Base-by-base conservation (phyloP, 2,888 invertebrate genomes). In the Ashinkailepas kermadecensis region DNA sequence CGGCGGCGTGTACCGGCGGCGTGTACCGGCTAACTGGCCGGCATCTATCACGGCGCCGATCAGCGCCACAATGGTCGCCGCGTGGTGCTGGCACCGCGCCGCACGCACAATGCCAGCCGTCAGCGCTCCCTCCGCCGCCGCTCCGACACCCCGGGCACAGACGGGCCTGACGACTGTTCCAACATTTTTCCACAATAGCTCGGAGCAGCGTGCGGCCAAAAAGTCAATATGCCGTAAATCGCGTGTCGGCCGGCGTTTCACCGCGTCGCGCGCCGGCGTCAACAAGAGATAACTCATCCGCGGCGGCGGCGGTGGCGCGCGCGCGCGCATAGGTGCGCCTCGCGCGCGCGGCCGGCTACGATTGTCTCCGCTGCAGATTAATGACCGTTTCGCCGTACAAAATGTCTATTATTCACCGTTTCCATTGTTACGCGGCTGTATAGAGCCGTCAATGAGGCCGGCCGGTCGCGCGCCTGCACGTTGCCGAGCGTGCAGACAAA, bases 191-290 rank as follows among this genome's bases (percentile, higher is more conserved):
- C 39, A 23, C 70, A 70, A 70, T 70, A 70, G 39, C 70, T 18
- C 25, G 62, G 18, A 18, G 62, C 62, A 0, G 62, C 15, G 70
- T 15, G 39, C 70, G 39, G 39, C 39, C 39, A 39, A 39, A 70
- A 70, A 70, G 70, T 70, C 70, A 70, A 70, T 70, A 70, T 39
- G 70, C 70, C 70, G 15, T 70, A 70, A 70, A 70, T 70, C 70
- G 70, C 39, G 70, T 15, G 70, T 39, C 7, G 39, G 70, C 39
- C 25, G 39, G 23, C 25, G 39, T 39, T 70, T 70, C 70, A 39
- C 70, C 70, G 39, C 6, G 39, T 11, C 70, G 39, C 23, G 70
- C 25, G 70, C 15, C 70, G 70, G 11, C 70, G 70, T 70, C 70
- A 70, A 70, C 70, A 70, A 70, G 39, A 70, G 39, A 70, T 70